Conservation (phyloP, 2,113 vertebrate species). For the Hystrix cristata region DNA sequence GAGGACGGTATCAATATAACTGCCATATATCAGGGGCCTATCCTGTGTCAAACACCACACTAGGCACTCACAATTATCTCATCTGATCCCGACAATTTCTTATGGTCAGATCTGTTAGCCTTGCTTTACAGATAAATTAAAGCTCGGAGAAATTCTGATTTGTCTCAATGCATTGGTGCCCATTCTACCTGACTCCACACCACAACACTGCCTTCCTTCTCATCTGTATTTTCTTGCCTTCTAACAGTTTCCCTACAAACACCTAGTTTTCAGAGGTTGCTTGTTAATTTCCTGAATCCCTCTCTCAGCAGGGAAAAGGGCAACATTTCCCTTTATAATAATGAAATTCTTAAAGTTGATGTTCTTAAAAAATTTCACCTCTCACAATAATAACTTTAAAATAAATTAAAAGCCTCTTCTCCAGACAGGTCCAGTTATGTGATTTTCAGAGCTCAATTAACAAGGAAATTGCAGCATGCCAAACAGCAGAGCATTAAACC, state of each 20-base stretch:
- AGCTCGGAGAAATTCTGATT: neutral
- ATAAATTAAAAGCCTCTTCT: neutral
- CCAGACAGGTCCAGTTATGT: neutral
- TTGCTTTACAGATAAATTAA: slow-evolving; percentile 23
- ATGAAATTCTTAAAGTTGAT: slow-evolving; percentile 42
- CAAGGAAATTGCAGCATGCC: slow-evolving; percentile 1
- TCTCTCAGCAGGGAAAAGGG: neutral
- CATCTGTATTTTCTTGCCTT: neutral
- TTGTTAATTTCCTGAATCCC: slow-evolving; percentile 30
- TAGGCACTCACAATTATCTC: neutral
- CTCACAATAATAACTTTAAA: slow-evolving; percentile 30
- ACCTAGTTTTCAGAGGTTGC: neutral
- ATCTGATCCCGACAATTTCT: slow-evolving; percentile 36
- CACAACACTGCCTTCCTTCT: neutral
- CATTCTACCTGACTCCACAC: neutral
- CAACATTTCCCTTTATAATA: neutral
- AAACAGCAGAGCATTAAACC: neutral
- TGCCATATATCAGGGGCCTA: neutral
- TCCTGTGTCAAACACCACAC: neutral
- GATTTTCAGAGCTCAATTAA: neutral
- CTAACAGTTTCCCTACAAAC: neutral
- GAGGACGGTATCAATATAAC: neutral
- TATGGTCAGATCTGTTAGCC: neutral
- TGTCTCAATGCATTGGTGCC: neutral
- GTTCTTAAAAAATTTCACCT: slow-evolving; percentile 12